Evolutionary conservation across 1,140 invertebrate genomes (phyloP).

Genomic region (Bombyx mandarina): DNA sequence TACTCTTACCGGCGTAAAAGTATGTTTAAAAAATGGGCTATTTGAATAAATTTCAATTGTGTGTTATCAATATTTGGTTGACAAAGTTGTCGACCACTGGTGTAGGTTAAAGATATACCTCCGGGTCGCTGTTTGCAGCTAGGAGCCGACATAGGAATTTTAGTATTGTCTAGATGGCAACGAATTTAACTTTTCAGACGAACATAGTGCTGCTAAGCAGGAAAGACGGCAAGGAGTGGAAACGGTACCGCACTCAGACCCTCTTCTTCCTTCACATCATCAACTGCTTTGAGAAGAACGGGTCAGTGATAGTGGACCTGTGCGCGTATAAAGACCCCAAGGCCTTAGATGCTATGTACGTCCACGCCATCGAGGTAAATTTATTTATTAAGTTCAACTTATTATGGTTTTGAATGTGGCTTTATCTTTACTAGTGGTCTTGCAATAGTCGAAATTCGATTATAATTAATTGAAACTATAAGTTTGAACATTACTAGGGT

Average conservation of each 20-base stretch:
- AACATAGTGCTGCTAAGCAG: conserved; percentile 81
- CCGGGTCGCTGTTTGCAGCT: too few species aligned
- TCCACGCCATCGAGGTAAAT: conserved; percentile 82
- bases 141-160: too few species aligned
- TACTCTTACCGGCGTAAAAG: too few species aligned
- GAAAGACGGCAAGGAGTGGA: conserved; percentile 72
- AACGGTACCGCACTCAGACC: conserved; percentile 77
- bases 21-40: too few species aligned
- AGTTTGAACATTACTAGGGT: too few species aligned
- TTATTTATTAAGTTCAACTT: too few species aligned
- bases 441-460: not conserved
- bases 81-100: too few species aligned
- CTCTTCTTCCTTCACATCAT: conserved; percentile 93
- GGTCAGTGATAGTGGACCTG: conserved; percentile 83
- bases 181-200: conserved; percentile 72
- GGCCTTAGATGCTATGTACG: conserved; percentile 89
- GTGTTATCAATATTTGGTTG: too few species aligned
- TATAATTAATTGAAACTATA: not conserved
- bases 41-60: too few species aligned
- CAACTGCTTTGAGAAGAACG: conserved; percentile 85
- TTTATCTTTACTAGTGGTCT: conserved; percentile 3
- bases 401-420: too few species aligned
- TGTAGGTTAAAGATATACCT: too few species aligned
- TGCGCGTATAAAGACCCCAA: conserved; percentile 86
- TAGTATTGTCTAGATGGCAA: not conserved